Conservation (phyloP, 2,888 invertebrate species). For the Aspidiotus rigidus region DNA sequence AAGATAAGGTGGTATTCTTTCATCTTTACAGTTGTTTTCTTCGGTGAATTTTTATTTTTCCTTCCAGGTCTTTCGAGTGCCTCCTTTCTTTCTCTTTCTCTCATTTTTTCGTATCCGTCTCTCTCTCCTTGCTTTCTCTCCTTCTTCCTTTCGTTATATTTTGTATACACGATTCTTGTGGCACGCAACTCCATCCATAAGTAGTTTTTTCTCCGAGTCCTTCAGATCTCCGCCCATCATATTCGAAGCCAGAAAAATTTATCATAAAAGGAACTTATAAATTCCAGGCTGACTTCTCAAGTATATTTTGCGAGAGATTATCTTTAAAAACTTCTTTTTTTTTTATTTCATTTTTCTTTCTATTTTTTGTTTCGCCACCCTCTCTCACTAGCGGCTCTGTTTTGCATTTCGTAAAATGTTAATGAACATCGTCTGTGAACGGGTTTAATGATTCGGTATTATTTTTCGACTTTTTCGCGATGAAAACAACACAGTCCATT, state of each 20-base stretch:
- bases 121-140: not conserved
- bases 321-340: slow-evolving; percentile 20
- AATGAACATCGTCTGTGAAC: not conserved
- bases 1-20: slow-evolving; percentile 33
- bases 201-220: slow-evolving; percentile 18
- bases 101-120: slow-evolving; percentile 9
- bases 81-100: slow-evolving; percentile 8
- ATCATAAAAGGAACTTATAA: slow-evolving; percentile 20
- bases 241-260: slow-evolving; percentile 13
- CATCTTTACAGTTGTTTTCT: slow-evolving; percentile 30
- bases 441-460: too few species aligned
- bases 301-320: slow-evolving; percentile 27
- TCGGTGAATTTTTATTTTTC: slow-evolving; percentile 30
- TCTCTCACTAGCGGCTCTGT: not conserved
- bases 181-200: not conserved
- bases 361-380: slow-evolving; percentile 5
- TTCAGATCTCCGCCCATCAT: slow-evolving; percentile 26
- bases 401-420: not conserved
- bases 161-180: slow-evolving; percentile 2
- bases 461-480: too few species aligned
- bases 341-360: slow-evolving; percentile 10
- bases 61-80: slow-evolving; percentile 32
- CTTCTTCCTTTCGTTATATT: slow-evolving; percentile 13
- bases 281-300: slow-evolving; percentile 24
- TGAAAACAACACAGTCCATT: too few species aligned